phyloP scores from a whole-genome alignment of 2,113 vertebrate species.

The Phoenicopterus ruber region DNA sequence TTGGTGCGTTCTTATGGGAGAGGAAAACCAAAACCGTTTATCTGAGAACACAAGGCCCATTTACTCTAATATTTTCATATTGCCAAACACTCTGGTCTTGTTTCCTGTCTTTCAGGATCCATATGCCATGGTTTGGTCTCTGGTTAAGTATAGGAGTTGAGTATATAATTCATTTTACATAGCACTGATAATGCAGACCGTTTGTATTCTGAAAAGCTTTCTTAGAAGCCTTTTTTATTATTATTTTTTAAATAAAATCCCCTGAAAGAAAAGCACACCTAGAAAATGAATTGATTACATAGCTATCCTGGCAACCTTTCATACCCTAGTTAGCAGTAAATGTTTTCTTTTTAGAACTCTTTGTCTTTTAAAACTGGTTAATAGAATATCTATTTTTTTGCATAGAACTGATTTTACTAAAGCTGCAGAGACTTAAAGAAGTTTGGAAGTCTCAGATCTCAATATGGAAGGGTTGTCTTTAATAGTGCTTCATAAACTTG shows the following conservation, averaged over 20 bases:
- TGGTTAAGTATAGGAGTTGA: not conserved
- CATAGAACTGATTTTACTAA: not conserved
- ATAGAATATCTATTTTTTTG: not conserved
- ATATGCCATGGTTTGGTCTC: not conserved
- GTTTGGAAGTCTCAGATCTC: not conserved
- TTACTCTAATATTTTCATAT: not conserved
- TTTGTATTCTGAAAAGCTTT: conserved; percentile 26
- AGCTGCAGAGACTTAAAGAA: not conserved
- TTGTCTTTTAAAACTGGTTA: not conserved
- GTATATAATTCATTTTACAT: not conserved
- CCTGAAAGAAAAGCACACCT: not conserved
- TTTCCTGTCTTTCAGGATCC: not conserved
- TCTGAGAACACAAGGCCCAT: not conserved
- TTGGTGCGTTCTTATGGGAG: not conserved
- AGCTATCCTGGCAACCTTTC: not conserved
- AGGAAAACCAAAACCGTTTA: not conserved
- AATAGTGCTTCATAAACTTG: not conserved
- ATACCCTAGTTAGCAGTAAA: not conserved
- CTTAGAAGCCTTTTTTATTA: not conserved
- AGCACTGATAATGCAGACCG: not conserved
- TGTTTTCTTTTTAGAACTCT: not conserved
- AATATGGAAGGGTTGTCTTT: not conserved
- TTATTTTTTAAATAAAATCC: not conserved
- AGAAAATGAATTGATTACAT: not conserved
- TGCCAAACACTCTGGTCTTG: not conserved